phyloP scores from a whole-genome alignment of 2,888 invertebrate genomes.

The Dryobota labecula region DNA sequence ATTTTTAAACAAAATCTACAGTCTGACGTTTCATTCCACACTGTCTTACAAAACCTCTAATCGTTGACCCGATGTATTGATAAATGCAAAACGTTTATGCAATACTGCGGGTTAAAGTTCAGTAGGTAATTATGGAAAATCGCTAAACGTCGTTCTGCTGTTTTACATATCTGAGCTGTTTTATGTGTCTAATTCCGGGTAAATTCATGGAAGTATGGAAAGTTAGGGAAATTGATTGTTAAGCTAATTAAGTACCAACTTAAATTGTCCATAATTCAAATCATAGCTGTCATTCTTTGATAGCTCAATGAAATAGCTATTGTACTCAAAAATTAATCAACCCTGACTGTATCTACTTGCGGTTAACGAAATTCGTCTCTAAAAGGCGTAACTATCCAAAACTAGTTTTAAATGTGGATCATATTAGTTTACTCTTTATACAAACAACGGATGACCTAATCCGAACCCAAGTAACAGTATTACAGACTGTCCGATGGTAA shows the following conservation, averaged over 20 bases:
- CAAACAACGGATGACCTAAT: constrained; percentile 48
- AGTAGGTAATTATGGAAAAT: too few relatives aligned
- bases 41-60: too few relatives aligned
- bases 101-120: too few relatives aligned
- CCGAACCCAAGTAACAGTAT: constrained; percentile 51
- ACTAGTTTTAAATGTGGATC: background rate
- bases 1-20: too few relatives aligned
- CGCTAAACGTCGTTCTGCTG: too few relatives aligned
- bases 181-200: too few relatives aligned
- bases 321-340: too few relatives aligned
- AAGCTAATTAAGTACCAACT: background rate
- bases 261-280: background rate
- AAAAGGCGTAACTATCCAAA: background rate
- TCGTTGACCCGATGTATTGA: too few relatives aligned
- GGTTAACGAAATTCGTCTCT: background rate
- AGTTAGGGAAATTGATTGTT: background rate
- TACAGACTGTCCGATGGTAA: constrained; percentile 30
- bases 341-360: too few relatives aligned
- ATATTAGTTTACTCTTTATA: background rate
- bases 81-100: too few relatives aligned
- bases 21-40: too few relatives aligned
- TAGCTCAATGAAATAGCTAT: background rate
- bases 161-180: too few relatives aligned
- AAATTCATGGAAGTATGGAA: background rate
- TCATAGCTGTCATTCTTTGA: background rate